Evolutionary conservation across 1,140 invertebrate species (phyloP).

Genomic region (Drosophila truncata): DNA sequence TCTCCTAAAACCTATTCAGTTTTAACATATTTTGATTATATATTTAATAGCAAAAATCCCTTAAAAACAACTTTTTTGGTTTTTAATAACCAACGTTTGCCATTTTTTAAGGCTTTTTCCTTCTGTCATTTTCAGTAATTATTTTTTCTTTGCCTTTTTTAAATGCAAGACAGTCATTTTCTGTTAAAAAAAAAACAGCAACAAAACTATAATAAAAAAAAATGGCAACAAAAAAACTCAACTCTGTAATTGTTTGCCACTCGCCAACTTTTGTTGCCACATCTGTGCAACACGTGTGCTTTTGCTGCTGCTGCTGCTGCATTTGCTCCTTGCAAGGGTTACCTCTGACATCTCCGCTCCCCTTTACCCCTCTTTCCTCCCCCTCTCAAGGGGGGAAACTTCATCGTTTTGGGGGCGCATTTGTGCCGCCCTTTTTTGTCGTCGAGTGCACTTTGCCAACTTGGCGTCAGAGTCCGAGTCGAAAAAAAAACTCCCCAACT

Average conservation of each 20-base stretch:
- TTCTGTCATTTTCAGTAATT: background rate
- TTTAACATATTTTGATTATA: too few species aligned
- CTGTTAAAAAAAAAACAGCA: background rate
- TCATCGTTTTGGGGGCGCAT: conserved; percentile 31
- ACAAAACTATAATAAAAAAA: background rate
- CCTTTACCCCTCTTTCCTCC: background rate
- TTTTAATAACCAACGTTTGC: background rate
- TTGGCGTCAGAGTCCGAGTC: conserved; percentile 28
- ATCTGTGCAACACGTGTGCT: conserved; percentile 50
- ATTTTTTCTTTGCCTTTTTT: background rate
- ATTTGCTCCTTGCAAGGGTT: conserved; percentile 11
- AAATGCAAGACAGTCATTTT: background rate
- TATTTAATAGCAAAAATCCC: background rate
- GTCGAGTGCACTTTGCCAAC: conserved; percentile 47
- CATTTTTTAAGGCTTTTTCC: background rate
- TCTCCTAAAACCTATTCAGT: background rate
- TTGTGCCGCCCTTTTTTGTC: conserved; percentile 46
- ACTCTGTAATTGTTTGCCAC: conserved; percentile 38
- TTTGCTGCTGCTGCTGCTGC: conserved; percentile 21
- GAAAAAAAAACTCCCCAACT: conserved; percentile 6
- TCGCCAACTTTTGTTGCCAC: conserved; percentile 45
- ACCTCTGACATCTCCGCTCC: background rate
- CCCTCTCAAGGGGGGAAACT: background rate
- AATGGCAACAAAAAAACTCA: background rate
- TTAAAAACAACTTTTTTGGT: background rate